These are phyloP conservation scores for Toxotes lorentzi DNA, from an alignment of 2,797 vertebrate species.

Conservation along the genomic window DNA sequence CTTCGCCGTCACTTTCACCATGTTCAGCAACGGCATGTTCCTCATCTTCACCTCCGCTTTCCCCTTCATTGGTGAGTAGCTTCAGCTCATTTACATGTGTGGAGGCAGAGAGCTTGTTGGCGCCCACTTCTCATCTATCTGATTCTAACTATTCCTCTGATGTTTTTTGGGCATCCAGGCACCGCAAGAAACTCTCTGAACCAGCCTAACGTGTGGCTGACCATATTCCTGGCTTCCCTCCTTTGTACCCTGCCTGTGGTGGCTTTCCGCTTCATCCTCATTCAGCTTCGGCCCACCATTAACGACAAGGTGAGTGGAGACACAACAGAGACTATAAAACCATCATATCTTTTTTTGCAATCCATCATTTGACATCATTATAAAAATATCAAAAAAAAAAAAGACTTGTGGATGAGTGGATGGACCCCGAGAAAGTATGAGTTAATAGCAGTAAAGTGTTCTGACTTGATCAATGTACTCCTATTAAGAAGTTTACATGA, in stretches of 20 bases:
- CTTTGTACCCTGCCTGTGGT: conserved; percentile 90
- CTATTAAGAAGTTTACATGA: background rate
- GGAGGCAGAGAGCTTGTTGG: accelerated
- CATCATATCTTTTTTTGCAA: background rate
- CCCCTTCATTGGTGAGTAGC: conserved; percentile 91
- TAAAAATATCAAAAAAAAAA: background rate
- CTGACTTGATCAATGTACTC: background rate
- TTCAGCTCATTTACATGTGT: background rate
- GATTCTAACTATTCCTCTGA: background rate
- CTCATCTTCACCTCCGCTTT: conserved; percentile 90
- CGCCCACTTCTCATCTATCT: background rate
- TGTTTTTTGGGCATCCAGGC: conserved; percentile 79
- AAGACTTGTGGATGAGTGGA: too few species aligned
- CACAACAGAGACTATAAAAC: background rate
- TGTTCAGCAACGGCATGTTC: conserved; percentile 95
- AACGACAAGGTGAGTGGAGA: conserved; percentile 88
- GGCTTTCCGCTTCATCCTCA: conserved; percentile 86
- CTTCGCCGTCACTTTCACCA: conserved; percentile 92
- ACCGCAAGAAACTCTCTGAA: conserved; percentile 90
- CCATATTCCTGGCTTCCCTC: conserved; percentile 87
- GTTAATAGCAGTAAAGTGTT: background rate
- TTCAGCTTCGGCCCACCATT: conserved; percentile 86
- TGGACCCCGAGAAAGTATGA: background rate
- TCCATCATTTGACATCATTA: background rate
- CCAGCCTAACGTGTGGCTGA: conserved; percentile 92